These are phyloP conservation scores for Ficedula albicollis DNA, from an alignment of 2,797 vertebrate species.

Conservation along the genomic window DNA sequence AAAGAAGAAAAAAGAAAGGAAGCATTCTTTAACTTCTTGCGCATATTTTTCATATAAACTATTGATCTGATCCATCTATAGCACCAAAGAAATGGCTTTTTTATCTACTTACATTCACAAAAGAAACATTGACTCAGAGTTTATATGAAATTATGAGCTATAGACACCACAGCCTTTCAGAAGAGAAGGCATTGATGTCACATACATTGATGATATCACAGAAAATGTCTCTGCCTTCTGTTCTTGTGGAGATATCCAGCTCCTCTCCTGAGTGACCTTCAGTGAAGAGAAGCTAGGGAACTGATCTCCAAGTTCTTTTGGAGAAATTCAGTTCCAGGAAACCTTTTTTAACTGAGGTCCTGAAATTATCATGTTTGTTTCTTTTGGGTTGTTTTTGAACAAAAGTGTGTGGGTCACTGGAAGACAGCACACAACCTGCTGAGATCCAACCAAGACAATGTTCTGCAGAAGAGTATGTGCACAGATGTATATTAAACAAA, in stretches of 20 bases:
- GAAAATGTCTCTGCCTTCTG: not conserved
- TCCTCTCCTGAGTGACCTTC: not conserved
- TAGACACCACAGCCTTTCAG: not conserved
- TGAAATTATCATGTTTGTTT: not conserved
- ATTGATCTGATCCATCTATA: not conserved
- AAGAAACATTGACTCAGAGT: not conserved
- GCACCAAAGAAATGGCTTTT: not conserved
- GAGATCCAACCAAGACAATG: not conserved
- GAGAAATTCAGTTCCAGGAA: not conserved
- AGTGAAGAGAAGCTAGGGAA: not conserved
- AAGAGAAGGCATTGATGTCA: not conserved
- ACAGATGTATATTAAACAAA: not conserved
- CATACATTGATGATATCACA: not conserved
- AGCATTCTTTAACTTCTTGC: not conserved
- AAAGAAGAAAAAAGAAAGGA: not conserved
- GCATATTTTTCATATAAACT: not conserved
- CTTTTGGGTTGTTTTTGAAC: not conserved
- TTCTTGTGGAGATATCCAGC: not conserved
- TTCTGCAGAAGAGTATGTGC: not conserved
- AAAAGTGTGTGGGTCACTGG: not conserved
- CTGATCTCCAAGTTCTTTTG: not conserved
- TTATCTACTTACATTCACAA: not conserved
- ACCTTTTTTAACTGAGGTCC: not conserved
- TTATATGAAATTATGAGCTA: not conserved
- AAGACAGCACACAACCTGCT: not conserved